Conservation (phyloP, 2,113 vertebrate genomes). For the Procavia capensis region DNA sequence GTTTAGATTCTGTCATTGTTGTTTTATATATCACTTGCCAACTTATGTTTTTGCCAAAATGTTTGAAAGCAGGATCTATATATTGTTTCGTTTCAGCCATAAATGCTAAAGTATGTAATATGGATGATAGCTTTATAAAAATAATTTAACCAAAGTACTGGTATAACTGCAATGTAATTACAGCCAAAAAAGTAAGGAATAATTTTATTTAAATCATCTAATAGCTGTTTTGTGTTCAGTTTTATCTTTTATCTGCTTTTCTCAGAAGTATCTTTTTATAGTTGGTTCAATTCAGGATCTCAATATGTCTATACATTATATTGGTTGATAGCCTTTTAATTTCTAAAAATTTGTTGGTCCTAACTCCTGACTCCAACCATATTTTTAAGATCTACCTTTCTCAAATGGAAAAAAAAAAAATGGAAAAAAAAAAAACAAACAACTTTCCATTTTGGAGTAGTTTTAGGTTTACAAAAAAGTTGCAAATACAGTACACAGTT, state of each 20-base stretch:
- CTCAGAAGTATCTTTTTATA: not conserved
- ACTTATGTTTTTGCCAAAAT: not conserved
- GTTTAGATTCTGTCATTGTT: not conserved
- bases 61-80: conserved; percentile 16
- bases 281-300: not conserved
- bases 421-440: no score
- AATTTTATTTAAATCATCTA: conserved; percentile 23
- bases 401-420: no score
- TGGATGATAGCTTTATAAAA: not conserved
- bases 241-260: conserved; percentile 38
- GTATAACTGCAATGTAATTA: not conserved
- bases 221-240: not conserved
- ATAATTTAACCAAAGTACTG: not conserved
- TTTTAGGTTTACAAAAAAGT: not conserved
- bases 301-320: not conserved
- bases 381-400: not conserved
- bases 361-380: not conserved
- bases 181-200: not conserved
- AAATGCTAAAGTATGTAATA: not conserved
- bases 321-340: not conserved
- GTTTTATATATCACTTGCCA: not conserved
- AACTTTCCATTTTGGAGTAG: not conserved
- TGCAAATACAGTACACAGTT: not conserved
- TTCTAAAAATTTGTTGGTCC: not conserved
- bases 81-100: not conserved